Base-by-base conservation (phyloP, 2,888 invertebrate species). In the Melanchra persicariae region DNA sequence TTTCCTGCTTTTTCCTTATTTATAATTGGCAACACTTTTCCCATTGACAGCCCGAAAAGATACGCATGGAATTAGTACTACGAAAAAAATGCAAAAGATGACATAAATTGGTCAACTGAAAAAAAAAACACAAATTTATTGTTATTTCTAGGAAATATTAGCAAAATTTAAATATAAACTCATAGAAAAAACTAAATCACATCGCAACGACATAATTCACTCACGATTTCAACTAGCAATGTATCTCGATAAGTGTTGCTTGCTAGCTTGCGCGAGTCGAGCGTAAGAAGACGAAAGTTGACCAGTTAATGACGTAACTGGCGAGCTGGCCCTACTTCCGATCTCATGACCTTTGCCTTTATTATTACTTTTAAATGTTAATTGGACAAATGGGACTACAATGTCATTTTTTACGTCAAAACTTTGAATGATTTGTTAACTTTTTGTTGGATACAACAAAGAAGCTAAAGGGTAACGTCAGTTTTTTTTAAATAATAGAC, bases 311-410 rank as follows among this genome's bases (percentile, higher is more conserved):
- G 86, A 89, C 84, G 87, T 82, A 89, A 89, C 69, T 69, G 73
- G 85, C 83, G 79, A 89, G 88, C 69, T 71, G 74, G 85, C 84
- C 87, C 85, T 85, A 87, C 89, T 89, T 89, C 89, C 89, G 89
- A 89, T 85, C 77, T 67, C 47, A 59, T 83, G 84, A 85, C 86
- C 84, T 84, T 83, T 85, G 79, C 61, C 70, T 77, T 78, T 73
- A 74, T 70, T 78, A 60, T 49, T 34, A 57, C 51, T 74, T 79
- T 78, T 64, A 83, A 83, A 82, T 79, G 80, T 83, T 81, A 81
- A 83, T 83, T 83, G 76, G 71, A 37, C 55, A 78, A 65, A 79
- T 67, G 64, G 24, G 52, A 65, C 59, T 81, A 34, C 82, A 78
- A 65, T 68, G 68, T 65, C 67, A 71, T 82, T 81, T 79, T 78